Conservation (phyloP, 2,113 vertebrate species). For the Microcebus jonahi region DNA sequence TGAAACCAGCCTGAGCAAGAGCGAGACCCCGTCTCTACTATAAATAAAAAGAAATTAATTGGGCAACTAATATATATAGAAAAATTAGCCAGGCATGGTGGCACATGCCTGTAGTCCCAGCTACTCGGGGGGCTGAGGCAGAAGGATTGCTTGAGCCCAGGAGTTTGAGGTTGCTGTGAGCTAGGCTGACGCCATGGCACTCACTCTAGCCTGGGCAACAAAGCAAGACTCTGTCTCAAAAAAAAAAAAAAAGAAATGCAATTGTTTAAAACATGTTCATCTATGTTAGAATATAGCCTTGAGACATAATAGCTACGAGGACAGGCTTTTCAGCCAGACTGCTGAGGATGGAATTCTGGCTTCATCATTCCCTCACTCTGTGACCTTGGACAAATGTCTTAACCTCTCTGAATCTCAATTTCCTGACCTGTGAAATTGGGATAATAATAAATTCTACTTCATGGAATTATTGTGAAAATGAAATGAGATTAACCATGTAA, state of each 20-base stretch:
- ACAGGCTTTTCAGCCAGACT: not conserved
- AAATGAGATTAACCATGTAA: not conserved
- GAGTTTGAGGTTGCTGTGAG: too few relatives aligned
- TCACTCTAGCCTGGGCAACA: too few relatives aligned
- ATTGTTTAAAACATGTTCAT: not conserved
- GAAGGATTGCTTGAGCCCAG: too few relatives aligned
- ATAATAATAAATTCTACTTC: not conserved
- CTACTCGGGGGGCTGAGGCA: too few relatives aligned
- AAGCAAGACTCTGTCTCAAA: too few relatives aligned
- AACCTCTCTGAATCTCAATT: not conserved
- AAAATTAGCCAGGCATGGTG: too few relatives aligned
- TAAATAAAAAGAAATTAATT: too few relatives aligned
- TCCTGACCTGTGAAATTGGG: not conserved
- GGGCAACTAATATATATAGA: too few relatives aligned
- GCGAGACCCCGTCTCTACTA: too few relatives aligned
- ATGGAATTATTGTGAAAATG: not conserved
- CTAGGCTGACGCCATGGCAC: too few relatives aligned
- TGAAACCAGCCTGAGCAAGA: too few relatives aligned
- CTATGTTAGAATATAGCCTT: not conserved
- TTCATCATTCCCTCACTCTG: not conserved
- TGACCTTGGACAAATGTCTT: not conserved
- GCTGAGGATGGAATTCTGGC: not conserved
- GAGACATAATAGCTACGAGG: not conserved
- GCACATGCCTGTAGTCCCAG: too few relatives aligned
- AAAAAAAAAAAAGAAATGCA: not conserved